Evolutionary conservation across 1,140 invertebrate species (phyloP), one percentile per base, ranked within the genome.

Genomic region (Eumaeus atala): DNA sequence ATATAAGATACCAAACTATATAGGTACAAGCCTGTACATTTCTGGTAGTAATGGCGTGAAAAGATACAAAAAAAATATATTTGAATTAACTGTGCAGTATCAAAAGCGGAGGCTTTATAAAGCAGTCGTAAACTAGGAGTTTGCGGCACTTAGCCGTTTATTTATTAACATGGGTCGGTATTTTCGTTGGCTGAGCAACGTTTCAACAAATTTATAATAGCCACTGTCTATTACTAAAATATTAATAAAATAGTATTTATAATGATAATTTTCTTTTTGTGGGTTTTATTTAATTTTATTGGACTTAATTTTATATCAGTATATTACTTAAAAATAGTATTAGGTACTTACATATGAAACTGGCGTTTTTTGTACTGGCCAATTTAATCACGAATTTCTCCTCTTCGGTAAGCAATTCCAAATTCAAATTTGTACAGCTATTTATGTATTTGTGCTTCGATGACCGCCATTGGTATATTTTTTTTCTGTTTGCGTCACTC

Each of bases 141-240:
- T 44, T 44, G 40, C 17, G 40, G 40, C 40, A 17, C 40, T 44
- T 44, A 44, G 40, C 40, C 40, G 40, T 44, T 44, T 44, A 44
- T 44, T 44, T 44, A 44, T 44, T 44, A 44, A 44, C 40, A 44
- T 44, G 40, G 40, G 40, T 44, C 40, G 40, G 40, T 44, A 44
- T 44, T 44, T 44, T 44, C 40, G 40, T 14, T 17, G 40, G 40
- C 14, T 9, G 40, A 44, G 40, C 1, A 14, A 40, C 12, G 17
- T 44, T 44, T 44, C 40, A 44, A 44, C 40, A 44, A 44, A 44
- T 17, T 18, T 16, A 17, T 44, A 44, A 44, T 44, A 5, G n/a
- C 9, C 14, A 14, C 14, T 10, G 40, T 44, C 40, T 14, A 44
- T 17, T 17, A 44, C 17, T 44, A 16, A 17, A 17, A 44, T 17